These are phyloP conservation scores for Herminia tarsipennalis DNA, from an alignment of 2,888 invertebrate species.

Conservation along the genomic window DNA sequence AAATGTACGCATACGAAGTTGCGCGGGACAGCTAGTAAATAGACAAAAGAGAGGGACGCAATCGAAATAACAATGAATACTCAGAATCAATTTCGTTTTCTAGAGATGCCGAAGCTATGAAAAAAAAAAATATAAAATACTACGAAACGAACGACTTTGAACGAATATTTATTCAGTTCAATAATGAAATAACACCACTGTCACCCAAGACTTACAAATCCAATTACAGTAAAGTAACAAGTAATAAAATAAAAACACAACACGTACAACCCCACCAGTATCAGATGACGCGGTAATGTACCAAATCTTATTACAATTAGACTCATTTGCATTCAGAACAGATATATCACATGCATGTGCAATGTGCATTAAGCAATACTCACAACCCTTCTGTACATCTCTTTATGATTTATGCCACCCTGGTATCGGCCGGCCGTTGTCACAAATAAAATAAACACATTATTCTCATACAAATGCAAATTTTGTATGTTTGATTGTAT, in stretches of 20 bases:
- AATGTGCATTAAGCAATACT: constrained; percentile 51
- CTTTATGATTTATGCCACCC: constrained; percentile 75
- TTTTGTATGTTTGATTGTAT: constrained; percentile 49
- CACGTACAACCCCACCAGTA: constrained; percentile 34
- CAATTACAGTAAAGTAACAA: constrained; percentile 33
- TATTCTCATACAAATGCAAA: constrained; percentile 70
- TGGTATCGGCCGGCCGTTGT: constrained; percentile 62
- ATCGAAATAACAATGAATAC: no score
- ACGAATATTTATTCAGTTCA: no score
- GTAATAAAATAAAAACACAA: constrained; percentile 46
- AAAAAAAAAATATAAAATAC: no score
- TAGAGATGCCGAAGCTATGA: no score
- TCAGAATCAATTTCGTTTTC: no score
- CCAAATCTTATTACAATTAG: constrained; percentile 82
- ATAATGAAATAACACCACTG: constrained; percentile 4
- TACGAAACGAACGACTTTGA: no score
- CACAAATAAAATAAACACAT: constrained; percentile 63
- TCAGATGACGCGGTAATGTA: constrained; percentile 48
- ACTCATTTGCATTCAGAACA: constrained; percentile 74
- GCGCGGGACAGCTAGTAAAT: no score
- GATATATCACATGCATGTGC: constrained; percentile 76
- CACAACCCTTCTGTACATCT: constrained; percentile 64
- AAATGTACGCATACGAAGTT: no score
- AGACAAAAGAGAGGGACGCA: no score
- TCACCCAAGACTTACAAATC: constrained; percentile 15